phyloP scores from a whole-genome alignment of 1,140 invertebrate species.

The Drosophila pandora region DNA sequence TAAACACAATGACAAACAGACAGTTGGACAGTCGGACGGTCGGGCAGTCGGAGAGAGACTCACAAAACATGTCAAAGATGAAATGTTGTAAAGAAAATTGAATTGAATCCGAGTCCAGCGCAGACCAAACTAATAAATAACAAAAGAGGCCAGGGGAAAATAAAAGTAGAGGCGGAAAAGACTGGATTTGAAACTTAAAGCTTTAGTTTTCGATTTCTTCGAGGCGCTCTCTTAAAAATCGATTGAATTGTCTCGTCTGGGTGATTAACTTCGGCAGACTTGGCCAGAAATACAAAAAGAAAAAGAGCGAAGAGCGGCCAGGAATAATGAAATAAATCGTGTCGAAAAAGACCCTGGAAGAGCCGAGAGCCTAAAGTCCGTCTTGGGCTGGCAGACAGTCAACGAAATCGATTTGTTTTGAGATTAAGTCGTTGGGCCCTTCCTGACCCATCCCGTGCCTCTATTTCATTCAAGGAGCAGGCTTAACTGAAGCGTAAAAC shows the following conservation, averaged over 20 bases:
- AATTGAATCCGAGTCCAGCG: constrained; percentile 73
- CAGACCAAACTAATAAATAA: constrained; percentile 76
- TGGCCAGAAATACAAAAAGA: constrained; percentile 30
- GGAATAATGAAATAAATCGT: constrained; percentile 81
- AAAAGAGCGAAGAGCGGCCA: constrained; percentile 12
- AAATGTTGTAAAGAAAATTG: constrained; percentile 81
- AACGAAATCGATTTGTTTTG: constrained; percentile 82
- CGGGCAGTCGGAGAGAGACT: constrained; percentile 33
- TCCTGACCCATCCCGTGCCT: neutral
- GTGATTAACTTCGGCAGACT: constrained; percentile 72
- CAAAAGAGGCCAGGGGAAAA: constrained; percentile 35
- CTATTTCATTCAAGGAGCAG: constrained; percentile 18
- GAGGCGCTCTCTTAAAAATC: constrained; percentile 45
- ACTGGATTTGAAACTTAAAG: constrained; percentile 59
- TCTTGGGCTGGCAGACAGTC: constrained; percentile 42
- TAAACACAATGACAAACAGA: constrained; percentile 61
- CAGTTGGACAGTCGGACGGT: constrained; percentile 11
- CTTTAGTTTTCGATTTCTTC: constrained; percentile 20
- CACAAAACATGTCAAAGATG: constrained; percentile 81
- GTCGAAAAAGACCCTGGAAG: constrained; percentile 65
- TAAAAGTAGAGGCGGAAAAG: constrained; percentile 43
- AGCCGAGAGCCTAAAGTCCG: constrained; percentile 6
- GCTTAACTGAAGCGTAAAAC: constrained; percentile 65
- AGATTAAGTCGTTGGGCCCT: constrained; percentile 75
- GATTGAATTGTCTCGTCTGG: constrained; percentile 74